These are phyloP conservation scores for Prunella strophiata DNA, from an alignment of 2,797 vertebrate genomes.

Conservation along the genomic window DNA sequence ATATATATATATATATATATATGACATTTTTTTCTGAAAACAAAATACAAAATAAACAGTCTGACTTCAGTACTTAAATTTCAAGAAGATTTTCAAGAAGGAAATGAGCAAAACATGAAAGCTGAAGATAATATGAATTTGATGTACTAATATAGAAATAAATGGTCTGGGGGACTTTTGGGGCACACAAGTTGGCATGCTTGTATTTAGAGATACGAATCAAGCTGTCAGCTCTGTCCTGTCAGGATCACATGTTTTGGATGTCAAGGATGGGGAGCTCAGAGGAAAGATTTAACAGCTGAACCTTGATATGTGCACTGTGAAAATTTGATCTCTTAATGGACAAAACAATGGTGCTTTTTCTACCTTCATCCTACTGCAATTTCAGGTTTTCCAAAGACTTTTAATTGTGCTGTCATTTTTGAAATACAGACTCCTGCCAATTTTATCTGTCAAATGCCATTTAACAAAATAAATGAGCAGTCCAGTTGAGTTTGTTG, in stretches of 20 bases:
- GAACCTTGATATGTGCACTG: background rate
- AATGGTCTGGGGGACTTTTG: background rate
- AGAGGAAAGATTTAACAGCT: background rate
- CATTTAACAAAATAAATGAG: background rate
- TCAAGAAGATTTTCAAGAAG: slow-evolving; percentile 2
- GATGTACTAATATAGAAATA: background rate
- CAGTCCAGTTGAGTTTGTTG: background rate
- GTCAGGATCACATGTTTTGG: background rate
- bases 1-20: no score
- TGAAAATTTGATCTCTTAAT: background rate
- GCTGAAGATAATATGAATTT: background rate
- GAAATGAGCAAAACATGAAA: background rate
- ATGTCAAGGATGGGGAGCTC: slow-evolving; percentile 14
- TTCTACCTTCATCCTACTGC: background rate
- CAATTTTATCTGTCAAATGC: background rate
- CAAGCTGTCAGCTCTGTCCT: slow-evolving; percentile 17
- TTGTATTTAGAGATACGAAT: slow-evolving; percentile 45
- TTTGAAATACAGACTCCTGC: background rate
- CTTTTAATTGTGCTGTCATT: background rate
- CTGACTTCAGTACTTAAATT: background rate
- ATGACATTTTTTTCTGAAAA: background rate
- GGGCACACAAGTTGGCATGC: background rate
- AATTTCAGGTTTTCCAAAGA: background rate
- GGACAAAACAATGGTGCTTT: background rate
- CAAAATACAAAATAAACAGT: background rate